These are phyloP conservation scores for Bembecia ichneumoniformis DNA, from an alignment of 2,888 invertebrate species.

Conservation along the genomic window DNA sequence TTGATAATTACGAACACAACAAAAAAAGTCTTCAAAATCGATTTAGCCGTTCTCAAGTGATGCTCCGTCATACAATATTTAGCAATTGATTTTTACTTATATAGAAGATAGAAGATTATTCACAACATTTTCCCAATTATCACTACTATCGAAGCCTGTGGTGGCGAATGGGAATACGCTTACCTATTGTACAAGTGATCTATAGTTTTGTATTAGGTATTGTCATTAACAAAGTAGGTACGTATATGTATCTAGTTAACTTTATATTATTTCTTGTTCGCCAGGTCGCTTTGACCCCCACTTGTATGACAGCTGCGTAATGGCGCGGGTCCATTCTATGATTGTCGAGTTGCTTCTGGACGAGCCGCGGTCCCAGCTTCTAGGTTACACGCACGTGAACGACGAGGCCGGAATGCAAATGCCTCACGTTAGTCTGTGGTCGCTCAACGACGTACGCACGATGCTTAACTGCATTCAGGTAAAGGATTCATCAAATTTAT, in stretches of 20 bases:
- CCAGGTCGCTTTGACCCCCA: conserved; percentile 82
- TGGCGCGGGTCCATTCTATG: conserved; percentile 88
- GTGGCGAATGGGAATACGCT: too few relatives aligned
- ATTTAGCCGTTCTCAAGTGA: too few relatives aligned
- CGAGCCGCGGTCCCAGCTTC: conserved; percentile 79
- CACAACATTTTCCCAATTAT: too few relatives aligned
- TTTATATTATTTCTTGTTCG: background rate
- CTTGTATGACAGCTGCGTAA: conserved; percentile 83
- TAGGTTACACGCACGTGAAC: conserved; percentile 87
- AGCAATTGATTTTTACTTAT: too few relatives aligned
- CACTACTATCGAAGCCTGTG: too few relatives aligned
- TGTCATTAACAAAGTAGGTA: background rate
- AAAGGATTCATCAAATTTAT: conserved; percentile 1
- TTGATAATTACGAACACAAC: too few relatives aligned
- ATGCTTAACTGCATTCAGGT: conserved; percentile 86
- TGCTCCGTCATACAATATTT: too few relatives aligned
- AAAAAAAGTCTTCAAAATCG: too few relatives aligned
- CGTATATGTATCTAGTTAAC: too few relatives aligned
- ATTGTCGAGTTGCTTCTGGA: conserved; percentile 89
- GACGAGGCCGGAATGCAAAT: conserved; percentile 87
- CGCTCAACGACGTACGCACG: conserved; percentile 81
- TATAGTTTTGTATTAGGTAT: too few relatives aligned
- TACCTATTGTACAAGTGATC: too few relatives aligned
- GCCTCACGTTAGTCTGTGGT: conserved; percentile 88
- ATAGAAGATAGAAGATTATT: too few relatives aligned